phyloP scores from a whole-genome alignment of 2,113 vertebrate species.

The Trichechus manatus region DNA sequence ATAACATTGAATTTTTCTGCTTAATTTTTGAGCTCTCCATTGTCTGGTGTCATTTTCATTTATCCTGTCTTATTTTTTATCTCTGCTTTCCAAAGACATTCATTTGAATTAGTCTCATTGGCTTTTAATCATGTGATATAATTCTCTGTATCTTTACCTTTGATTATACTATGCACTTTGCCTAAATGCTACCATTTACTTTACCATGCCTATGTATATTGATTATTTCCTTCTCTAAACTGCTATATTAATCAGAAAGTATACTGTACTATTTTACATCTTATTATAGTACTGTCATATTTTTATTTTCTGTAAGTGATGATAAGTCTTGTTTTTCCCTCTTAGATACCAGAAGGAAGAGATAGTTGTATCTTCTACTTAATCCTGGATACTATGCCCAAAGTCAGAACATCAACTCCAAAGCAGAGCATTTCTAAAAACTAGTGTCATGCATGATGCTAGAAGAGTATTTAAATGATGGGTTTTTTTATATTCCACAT shows the following conservation, averaged over 20 bases:
- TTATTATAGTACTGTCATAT: not conserved
- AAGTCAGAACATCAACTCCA: not conserved
- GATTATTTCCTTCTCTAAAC: not conserved
- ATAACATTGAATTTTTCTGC: not conserved
- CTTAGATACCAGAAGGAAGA: constrained; percentile 32
- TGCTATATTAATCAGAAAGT: not conserved
- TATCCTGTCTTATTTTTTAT: not conserved
- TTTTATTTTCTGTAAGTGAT: constrained; percentile 3
- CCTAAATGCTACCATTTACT: not conserved
- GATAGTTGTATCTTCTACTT: not conserved
- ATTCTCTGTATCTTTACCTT: not conserved
- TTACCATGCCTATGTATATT: not conserved
- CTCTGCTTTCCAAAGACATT: not conserved
- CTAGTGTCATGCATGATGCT: not conserved
- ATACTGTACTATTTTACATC: not conserved
- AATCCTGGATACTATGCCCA: not conserved
- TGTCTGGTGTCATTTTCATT: not conserved
- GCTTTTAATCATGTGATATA: not conserved
- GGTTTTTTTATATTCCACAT: not conserved
- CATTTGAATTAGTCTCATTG: not conserved
- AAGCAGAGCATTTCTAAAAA: constrained; percentile 13
- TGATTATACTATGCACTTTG: not conserved
- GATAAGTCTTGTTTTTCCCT: not conserved
- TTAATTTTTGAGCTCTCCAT: not conserved
- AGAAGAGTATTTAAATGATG: constrained; percentile 9